Evolutionary conservation across 2,797 vertebrate species (phyloP).

Genomic region (Tauraco hartlaubi): DNA sequence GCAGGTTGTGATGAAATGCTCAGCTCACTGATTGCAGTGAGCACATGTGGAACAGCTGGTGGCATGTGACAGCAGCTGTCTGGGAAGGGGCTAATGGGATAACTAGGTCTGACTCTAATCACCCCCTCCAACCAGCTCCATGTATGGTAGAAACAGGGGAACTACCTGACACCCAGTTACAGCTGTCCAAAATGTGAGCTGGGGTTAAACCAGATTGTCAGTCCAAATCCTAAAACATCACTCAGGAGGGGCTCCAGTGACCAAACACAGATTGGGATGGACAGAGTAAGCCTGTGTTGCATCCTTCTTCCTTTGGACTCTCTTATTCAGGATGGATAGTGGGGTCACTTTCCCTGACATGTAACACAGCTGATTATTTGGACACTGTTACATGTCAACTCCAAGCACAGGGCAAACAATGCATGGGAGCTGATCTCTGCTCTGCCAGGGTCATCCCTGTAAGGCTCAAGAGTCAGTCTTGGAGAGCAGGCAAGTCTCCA

Average conservation of each 20-base stretch:
- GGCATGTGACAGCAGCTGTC: background rate
- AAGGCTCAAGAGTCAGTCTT: background rate
- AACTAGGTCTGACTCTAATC: background rate
- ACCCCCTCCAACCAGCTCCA: background rate
- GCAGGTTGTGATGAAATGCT: background rate
- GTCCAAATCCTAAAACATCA: background rate
- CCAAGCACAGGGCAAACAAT: accelerated
- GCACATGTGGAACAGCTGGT: background rate
- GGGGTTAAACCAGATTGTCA: background rate
- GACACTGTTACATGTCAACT: accelerated
- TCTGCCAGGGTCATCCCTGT: background rate
- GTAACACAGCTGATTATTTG: background rate
- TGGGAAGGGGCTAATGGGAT: background rate
- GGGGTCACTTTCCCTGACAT: background rate
- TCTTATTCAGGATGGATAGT: background rate
- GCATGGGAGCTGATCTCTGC: background rate
- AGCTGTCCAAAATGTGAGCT: background rate
- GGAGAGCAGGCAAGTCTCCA: background rate
- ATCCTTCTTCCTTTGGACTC: background rate
- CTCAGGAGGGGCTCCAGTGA: background rate
- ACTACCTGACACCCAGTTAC: background rate
- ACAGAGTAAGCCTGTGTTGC: background rate
- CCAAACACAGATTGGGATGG: too few species aligned
- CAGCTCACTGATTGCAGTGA: background rate
- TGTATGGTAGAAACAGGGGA: background rate